phyloP scores from a whole-genome alignment of 2,113 vertebrate genomes.

The Gymnarchus niloticus region DNA sequence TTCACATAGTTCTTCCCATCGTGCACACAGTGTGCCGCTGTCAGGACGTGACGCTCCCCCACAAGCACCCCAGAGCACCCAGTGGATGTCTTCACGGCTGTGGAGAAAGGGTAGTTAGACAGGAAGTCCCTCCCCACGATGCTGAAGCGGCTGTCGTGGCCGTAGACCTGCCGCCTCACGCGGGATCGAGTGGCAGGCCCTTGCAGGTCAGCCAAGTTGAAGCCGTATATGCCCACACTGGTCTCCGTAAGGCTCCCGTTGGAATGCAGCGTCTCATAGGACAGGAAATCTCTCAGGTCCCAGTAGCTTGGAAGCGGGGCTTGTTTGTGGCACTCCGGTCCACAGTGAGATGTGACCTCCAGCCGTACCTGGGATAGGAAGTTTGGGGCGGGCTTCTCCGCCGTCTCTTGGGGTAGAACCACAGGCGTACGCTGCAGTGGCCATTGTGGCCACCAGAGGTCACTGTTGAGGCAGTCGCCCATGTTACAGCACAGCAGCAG shows the following conservation, averaged over 20 bases:
- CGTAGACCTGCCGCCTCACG: conserved; percentile 87
- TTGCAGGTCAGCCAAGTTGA: conserved; percentile 39
- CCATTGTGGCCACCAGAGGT: conserved; percentile 74
- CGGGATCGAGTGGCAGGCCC: conserved; percentile 54
- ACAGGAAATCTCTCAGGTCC: conserved; percentile 75
- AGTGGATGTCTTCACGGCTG: conserved; percentile 88
- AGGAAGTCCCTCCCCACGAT: conserved; percentile 86
- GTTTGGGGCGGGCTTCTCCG: conserved; percentile 65
- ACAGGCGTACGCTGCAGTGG: conserved; percentile 79
- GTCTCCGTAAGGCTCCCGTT: conserved; percentile 83
- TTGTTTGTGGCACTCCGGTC: conserved; percentile 80
- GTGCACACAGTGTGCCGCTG: conserved; percentile 90
- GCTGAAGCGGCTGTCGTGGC: conserved; percentile 86
- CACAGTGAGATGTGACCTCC: conserved; percentile 77
- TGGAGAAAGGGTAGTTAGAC: conserved; percentile 87
- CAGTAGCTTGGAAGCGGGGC: conserved; percentile 72
- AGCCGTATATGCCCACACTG: conserved; percentile 77
- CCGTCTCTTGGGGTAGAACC: conserved; percentile 75
- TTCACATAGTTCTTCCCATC: conserved; percentile 95
- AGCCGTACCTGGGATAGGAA: conserved; percentile 74
- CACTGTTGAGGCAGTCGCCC: conserved; percentile 44
- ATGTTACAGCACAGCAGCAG: conserved; percentile 58
- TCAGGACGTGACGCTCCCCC: conserved; percentile 87
- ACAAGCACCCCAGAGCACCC: conserved; percentile 90
- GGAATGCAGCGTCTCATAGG: conserved; percentile 84